Percentiles rank a stretch among this genome's conserved stretches.
Conservation (phyloP, 2,888 invertebrate genomes). For the Macroteleia sp. region DNA sequence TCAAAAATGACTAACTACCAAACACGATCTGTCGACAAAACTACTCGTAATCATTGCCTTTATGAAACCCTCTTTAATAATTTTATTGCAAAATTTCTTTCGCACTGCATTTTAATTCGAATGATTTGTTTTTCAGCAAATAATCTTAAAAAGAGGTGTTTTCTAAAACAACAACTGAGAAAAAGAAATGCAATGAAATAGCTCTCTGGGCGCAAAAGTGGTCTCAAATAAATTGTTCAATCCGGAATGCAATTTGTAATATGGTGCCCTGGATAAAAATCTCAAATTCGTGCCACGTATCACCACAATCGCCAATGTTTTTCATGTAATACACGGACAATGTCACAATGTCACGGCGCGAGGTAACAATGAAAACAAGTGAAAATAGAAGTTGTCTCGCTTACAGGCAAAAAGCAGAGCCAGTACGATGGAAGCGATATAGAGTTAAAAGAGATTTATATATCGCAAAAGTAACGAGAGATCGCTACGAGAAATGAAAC, state of each 20-base stretch:
- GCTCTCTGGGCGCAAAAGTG: slow-evolving; percentile 22
- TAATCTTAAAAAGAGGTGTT: not conserved
- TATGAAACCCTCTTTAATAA: slow-evolving; percentile 14
- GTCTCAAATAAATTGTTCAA: slow-evolving; percentile 54
- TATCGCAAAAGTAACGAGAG: slow-evolving; percentile 64
- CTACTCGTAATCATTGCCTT: slow-evolving; percentile 4
- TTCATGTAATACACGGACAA: slow-evolving; percentile 58
- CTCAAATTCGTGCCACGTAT: slow-evolving; percentile 49
- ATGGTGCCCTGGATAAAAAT: slow-evolving; percentile 29
- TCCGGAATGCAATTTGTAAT: slow-evolving; percentile 52
- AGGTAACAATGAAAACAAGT: slow-evolving; percentile 55
- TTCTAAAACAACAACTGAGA: slow-evolving; percentile 3
- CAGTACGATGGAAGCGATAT: slow-evolving; percentile 60
- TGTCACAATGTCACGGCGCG: slow-evolving; percentile 58
- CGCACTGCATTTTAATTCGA: not conserved
- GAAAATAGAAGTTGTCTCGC: slow-evolving; percentile 53
- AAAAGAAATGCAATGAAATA: slow-evolving; percentile 17
- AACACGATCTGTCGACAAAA: slow-evolving; percentile 15
- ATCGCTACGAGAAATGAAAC: slow-evolving; percentile 67
- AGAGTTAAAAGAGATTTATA: slow-evolving; percentile 69
- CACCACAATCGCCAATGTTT: slow-evolving; percentile 49
- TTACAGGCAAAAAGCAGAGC: slow-evolving; percentile 38
- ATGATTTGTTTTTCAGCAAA: not conserved
- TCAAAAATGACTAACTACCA: slow-evolving; percentile 14
- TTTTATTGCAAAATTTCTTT: slow-evolving; percentile 5